Base-by-base conservation (phyloP, 2,888 invertebrate genomes). In the Drosophila niveifrons region DNA sequence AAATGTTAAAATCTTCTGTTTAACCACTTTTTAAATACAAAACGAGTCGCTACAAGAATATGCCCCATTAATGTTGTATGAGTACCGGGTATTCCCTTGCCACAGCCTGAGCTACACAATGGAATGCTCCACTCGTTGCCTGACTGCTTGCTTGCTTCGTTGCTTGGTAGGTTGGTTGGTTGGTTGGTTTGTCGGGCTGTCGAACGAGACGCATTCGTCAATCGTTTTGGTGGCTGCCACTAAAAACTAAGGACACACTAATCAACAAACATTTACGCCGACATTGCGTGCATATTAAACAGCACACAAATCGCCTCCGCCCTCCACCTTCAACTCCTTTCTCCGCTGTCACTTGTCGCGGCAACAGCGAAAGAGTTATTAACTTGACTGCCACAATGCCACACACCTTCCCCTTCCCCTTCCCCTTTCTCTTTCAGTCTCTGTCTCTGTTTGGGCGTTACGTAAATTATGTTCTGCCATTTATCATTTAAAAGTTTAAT, bases 401-500 rank as follows among this genome's bases (percentile, higher is more conserved):
- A 17, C 47, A 23, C 23, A 23, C 23, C 23, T 11, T 29, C 1
- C 41, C 2, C 7, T 23, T 11, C 11, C 17, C 0, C 10, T 0
- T 8, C 31, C 15, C 10, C 17, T 43, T 28, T 29, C 50, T 10
- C 36, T 11, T 18, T n/a, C 61, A 18, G n/a, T 2, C 29, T 29
- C 41, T 56, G 13, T 11, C 52, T 56, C 48, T 34, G 23, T 23
- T 18, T 34, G 23, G 46, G 66, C 71, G 70, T 66, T 66, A 78
- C 72, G 82, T 86, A 84, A 89, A 88, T 86, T 87, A 86, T 86
- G 80, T 85, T 80, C 80, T 70, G 88, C 85, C 84, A 86, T 86
- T 86, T 86, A 89, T 86, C 86, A 86, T 89, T 89, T 85, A 88
- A 87, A 86, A 89, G 87, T 86, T 89, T 86, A 85, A 86, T 85